phyloP scores from a whole-genome alignment of 1,140 invertebrate genomes.

The Cyclina sinensis region DNA sequence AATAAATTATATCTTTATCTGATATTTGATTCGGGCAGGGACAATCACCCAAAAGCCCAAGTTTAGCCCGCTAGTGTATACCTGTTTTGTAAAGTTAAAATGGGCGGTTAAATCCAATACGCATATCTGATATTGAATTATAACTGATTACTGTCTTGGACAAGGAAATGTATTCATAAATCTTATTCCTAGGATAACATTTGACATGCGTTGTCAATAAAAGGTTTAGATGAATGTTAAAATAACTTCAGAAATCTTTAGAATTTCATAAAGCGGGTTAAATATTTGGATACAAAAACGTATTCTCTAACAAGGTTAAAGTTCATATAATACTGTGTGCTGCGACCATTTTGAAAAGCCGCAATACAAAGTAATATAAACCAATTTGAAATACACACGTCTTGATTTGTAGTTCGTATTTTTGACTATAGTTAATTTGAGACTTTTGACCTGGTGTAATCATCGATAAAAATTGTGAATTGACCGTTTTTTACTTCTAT shows the following conservation, averaged over 20 bases:
- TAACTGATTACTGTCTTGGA: not conserved
- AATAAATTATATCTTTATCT: slow-evolving; percentile 21
- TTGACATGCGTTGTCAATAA: slow-evolving; percentile 1
- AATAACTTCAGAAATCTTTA: not conserved
- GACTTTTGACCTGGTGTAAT: too few species aligned
- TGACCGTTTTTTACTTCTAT: too few species aligned
- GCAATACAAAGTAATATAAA: too few species aligned
- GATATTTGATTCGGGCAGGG: not conserved
- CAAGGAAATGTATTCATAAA: slow-evolving; percentile 30
- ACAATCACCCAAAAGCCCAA: not conserved
- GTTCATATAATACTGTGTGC: too few species aligned
- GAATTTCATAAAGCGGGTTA: not conserved
- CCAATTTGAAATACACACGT: too few species aligned
- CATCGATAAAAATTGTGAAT: too few species aligned
- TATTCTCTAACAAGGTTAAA: too few species aligned
- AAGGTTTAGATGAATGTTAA: not conserved
- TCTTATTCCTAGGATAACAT: not conserved
- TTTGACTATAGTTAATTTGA: too few species aligned
- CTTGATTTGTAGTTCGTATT: too few species aligned
- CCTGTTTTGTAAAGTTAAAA: not conserved
- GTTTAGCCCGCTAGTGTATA: not conserved
- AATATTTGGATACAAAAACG: not conserved
- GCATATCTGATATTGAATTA: slow-evolving; percentile 1
- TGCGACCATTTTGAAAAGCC: too few species aligned
- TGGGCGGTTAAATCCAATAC: slow-evolving; percentile 27